phyloP scores from a whole-genome alignment of 2,113 vertebrate genomes.

The Oryzias javanicus region DNA sequence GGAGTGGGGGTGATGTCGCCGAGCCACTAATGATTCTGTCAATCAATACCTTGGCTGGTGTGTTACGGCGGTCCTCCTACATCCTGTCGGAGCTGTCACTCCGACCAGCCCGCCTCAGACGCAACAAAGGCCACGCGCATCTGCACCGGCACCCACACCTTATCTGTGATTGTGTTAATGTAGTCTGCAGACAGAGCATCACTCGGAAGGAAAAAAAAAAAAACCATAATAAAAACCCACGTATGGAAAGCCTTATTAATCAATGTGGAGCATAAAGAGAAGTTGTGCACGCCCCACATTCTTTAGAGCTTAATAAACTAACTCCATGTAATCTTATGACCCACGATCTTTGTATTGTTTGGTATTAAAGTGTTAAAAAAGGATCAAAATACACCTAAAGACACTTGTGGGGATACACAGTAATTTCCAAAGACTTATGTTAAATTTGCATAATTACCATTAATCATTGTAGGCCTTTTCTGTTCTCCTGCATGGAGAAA shows the following conservation, averaged over 20 bases:
- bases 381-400: conserved; percentile 40
- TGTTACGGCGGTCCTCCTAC: conserved; percentile 34
- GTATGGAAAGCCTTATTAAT: conserved; percentile 41
- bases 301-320: conserved; percentile 40
- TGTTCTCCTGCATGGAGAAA: conserved; percentile 28
- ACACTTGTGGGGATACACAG: conserved; percentile 52
- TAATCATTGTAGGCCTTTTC: conserved; percentile 61
- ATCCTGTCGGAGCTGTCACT: conserved; percentile 42
- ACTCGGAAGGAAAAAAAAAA: conserved; percentile 19
- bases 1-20: conserved; percentile 25
- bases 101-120: conserved; percentile 12
- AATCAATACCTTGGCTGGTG: conserved; percentile 43
- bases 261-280: conserved; percentile 41
- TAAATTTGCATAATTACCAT: conserved; percentile 72
- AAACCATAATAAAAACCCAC: conserved; percentile 12
- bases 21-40: conserved; percentile 64
- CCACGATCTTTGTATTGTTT: conserved; percentile 46
- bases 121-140: conserved; percentile 15
- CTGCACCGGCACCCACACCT: conserved; percentile 10
- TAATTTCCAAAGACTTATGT: conserved; percentile 68
- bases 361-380: conserved; percentile 57
- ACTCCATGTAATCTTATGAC: conserved; percentile 56
- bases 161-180: conserved; percentile 46
- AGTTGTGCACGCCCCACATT: conserved; percentile 38
- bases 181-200: conserved; percentile 20